A percentile compares a stretch with the other conserved stretches of the same genome.
Evolutionary conservation across 2,113 vertebrate species (phyloP).

Genomic region (Alethe diademata): DNA sequence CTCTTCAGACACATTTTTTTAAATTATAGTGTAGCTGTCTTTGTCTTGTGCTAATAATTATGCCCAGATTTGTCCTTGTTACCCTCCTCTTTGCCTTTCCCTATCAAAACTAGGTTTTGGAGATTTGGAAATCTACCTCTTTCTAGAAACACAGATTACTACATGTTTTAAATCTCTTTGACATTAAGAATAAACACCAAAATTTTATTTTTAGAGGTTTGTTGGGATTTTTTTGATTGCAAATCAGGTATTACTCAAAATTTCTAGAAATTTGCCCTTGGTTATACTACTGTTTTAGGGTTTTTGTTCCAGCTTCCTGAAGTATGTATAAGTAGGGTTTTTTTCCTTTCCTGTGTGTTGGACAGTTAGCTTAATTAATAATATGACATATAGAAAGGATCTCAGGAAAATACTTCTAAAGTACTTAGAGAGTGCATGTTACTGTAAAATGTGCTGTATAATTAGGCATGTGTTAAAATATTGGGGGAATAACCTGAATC

Average conservation of each 20-base stretch:
- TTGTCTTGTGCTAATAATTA: not conserved
- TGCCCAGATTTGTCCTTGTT: not conserved
- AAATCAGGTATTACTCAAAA: not conserved
- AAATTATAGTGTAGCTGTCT: not conserved
- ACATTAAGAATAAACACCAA: not conserved
- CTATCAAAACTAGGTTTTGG: not conserved
- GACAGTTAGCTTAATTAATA: not conserved
- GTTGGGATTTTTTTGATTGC: fast-evolving
- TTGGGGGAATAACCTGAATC: not conserved
- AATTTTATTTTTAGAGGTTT: not conserved
- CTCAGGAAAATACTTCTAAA: not conserved
- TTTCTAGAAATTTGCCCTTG: not conserved
- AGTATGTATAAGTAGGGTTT: not conserved
- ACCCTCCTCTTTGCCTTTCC: not conserved
- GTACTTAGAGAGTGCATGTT: not conserved
- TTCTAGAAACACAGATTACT: not conserved
- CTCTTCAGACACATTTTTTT: not conserved
- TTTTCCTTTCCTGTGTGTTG: not conserved
- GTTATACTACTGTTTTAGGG: not conserved
- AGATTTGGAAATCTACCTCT: not conserved
- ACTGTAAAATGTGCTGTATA: not conserved
- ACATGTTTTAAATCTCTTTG: not conserved
- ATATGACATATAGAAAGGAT: not conserved
- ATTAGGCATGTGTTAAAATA: not conserved
- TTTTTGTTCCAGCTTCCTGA: not conserved